A percentile compares a stretch with the other conserved stretches of the same genome.
phyloP scores from a whole-genome alignment of 2,113 vertebrate species.

The Neoarius graeffei region DNA sequence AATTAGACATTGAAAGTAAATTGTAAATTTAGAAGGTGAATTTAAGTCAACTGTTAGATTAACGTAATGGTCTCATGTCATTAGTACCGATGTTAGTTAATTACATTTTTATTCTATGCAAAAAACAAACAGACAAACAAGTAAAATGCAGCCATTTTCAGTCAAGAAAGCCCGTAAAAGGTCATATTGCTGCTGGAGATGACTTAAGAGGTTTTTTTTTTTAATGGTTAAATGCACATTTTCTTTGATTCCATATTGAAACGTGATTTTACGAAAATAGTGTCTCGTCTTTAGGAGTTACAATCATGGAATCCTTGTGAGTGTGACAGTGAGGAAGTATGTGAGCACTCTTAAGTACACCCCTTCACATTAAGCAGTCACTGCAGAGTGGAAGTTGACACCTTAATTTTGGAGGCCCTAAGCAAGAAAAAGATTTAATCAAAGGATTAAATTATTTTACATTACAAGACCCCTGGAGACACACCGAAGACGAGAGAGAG shows the following conservation, averaged over 20 bases:
- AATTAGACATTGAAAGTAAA: not conserved
- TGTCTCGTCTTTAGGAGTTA: not conserved
- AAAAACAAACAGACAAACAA: not conserved
- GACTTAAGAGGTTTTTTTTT: not conserved
- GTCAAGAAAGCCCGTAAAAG: not conserved
- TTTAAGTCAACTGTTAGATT: not conserved
- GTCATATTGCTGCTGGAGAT: not conserved
- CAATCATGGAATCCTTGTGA: not conserved
- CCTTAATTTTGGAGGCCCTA: slow-evolving; percentile 14
- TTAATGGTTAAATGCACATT: not conserved
- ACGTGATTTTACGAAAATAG: not conserved
- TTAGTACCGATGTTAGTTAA: not conserved
- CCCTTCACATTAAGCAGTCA: slow-evolving; percentile 2
- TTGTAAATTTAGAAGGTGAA: not conserved
- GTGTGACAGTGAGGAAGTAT: not conserved
- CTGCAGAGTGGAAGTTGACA: slow-evolving; percentile 14
- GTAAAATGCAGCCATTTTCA: not conserved
- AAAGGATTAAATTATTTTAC: slow-evolving; percentile 19
- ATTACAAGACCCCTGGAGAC: slow-evolving; percentile 13
- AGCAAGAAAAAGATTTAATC: slow-evolving; percentile 30
- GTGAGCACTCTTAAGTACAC: not conserved
- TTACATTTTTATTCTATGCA: not conserved
- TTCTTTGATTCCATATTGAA: not conserved
- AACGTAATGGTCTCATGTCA: not conserved
- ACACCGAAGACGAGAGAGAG: not conserved